Evolutionary conservation across 2,888 invertebrate genomes (phyloP).

Genomic region (Thyatira batis): DNA sequence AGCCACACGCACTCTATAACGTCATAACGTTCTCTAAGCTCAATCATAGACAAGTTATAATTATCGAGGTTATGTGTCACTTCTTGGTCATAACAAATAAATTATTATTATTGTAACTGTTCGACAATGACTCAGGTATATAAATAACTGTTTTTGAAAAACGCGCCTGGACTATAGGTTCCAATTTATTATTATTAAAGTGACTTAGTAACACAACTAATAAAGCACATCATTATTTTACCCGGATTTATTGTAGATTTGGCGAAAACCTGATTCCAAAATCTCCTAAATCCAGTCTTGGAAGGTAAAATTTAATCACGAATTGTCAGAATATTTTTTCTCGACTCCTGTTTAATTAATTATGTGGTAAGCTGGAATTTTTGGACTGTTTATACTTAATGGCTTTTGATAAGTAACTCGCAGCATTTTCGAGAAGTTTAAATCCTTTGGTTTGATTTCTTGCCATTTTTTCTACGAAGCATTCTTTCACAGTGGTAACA

Average conservation of each 20-base stretch:
- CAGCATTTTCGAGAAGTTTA: constrained; percentile 18
- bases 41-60: neutral
- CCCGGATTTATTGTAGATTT: neutral
- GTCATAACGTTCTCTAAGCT: neutral
- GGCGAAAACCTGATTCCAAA: neutral
- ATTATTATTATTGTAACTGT: too few species aligned
- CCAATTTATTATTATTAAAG: neutral
- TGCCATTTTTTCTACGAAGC: neutral
- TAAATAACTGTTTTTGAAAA: too few species aligned
- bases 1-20: constrained; percentile 6
- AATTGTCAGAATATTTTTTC: constrained; percentile 28
- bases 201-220: neutral
- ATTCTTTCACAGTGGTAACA: neutral
- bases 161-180: too few species aligned
- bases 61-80: neutral
- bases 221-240: neutral
- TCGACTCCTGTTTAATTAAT: constrained; percentile 29
- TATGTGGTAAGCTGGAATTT: constrained; percentile 24
- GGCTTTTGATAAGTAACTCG: constrained; percentile 12
- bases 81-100: neutral
- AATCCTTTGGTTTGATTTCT: constrained; percentile 16
- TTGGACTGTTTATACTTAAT: constrained; percentile 22
- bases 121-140: too few species aligned
- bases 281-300: neutral
- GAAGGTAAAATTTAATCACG: constrained; percentile 25